phyloP scores from a whole-genome alignment of 2,888 invertebrate species.

The Carcina quercana region DNA sequence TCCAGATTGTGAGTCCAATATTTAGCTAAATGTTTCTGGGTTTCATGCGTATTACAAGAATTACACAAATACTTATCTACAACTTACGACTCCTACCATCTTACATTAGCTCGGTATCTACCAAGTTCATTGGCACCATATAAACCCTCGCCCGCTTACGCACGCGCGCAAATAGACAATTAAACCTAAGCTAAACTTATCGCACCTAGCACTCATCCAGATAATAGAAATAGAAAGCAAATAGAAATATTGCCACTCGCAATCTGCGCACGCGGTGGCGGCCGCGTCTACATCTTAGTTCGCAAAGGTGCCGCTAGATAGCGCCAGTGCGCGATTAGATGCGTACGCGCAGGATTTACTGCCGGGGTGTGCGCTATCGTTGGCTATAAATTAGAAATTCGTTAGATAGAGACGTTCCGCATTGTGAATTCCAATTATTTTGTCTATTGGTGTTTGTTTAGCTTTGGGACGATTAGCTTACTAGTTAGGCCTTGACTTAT shows the following conservation, averaged over 20 bases:
- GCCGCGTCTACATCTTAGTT: constrained; percentile 54
- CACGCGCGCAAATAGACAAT: constrained; percentile 21
- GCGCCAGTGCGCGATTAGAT: constrained; percentile 60
- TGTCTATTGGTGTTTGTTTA: constrained; percentile 20
- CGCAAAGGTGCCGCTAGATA: constrained; percentile 69
- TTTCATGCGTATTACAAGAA: no score
- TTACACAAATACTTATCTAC: no score
- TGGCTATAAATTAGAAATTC: constrained; percentile 71
- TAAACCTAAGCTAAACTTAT: constrained; percentile 34
- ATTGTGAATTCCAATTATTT: constrained; percentile 62
- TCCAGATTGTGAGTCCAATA: no score
- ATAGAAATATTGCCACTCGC: constrained; percentile 47
- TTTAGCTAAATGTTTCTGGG: no score
- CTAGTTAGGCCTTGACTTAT: no score
- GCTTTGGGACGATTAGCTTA: neutral
- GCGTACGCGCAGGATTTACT: constrained; percentile 60
- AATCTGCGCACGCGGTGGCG: constrained; percentile 30
- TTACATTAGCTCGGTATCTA: no score
- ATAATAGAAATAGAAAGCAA: constrained; percentile 33
- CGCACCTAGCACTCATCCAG: constrained; percentile 38
- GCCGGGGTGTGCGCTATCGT: constrained; percentile 52
- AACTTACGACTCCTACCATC: no score
- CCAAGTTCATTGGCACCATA: neutral
- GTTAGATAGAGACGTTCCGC: constrained; percentile 66
- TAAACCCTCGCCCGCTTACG: no score